Evolutionary conservation across 2,888 invertebrate genomes (phyloP), one percentile per base, ranked within the genome.

Genomic region (Volucella inanis): DNA sequence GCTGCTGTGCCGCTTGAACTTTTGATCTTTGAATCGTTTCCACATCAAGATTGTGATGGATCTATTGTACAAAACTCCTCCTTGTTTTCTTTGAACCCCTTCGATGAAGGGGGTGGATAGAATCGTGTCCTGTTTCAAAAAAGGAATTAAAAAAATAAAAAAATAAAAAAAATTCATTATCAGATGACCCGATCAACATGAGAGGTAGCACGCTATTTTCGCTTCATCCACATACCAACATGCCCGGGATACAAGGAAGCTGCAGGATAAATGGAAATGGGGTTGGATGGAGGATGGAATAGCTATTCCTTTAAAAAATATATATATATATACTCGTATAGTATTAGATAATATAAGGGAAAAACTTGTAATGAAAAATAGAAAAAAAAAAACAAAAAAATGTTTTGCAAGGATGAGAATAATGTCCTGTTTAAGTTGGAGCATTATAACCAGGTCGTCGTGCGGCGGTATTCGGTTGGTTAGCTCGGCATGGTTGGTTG

Each of bases 1-100:
- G 67, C 45, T 59, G 76, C 61, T 61, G 41, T 52, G 67, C 50
- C 50, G 76, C 61, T 61, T 76, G 67, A 76, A 67, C 77, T 70
- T 22, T 15, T 77, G 77, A 31, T 77, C 77, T 62, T 77, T 55
- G 68, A 77, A 77, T 65, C 55, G 64, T 3, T 55, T 22, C 22
- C 74, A 74, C 62, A 47, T 62, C 38, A 52, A 65, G 57, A 49
- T 57, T 38, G 43, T 41, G 43, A 59, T 59, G 59, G 15, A 57
- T 57, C 38, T 39, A 3, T 11, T 14, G 31, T 31, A 31, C 0
- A 31, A 31, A 6, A 4, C 31, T 31, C 31, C 6, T 31, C 1
- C 31, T 31, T 31, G 4, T 31, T 31, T 31, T 31, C 31, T 31
- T 6, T 31, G 31, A 31, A 31, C 31, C 2, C 31, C 31, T 31